Percentiles rank a stretch among this genome's conserved stretches.
Evolutionary conservation across 2,113 vertebrate genomes (phyloP).

Genomic region (Pagrus major): DNA sequence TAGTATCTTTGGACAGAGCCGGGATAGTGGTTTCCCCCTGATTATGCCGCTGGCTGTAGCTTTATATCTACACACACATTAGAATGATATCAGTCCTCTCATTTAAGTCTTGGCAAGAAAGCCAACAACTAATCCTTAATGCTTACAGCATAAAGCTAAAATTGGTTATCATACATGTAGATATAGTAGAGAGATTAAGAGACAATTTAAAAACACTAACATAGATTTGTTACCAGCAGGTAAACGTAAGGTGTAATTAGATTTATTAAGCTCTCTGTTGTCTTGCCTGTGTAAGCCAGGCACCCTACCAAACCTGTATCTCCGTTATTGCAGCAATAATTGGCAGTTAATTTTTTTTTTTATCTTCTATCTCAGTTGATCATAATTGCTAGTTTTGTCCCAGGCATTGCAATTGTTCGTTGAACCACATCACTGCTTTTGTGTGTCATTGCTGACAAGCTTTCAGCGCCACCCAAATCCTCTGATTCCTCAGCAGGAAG

Average conservation of each 20-base stretch:
- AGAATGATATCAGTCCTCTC: not conserved
- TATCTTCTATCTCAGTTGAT: slow-evolving; percentile 22
- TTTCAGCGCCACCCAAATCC: slow-evolving; percentile 77
- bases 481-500: slow-evolving; percentile 73
- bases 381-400: slow-evolving; percentile 18
- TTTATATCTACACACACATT: not conserved
- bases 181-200: not conserved
- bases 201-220: not conserved
- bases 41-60: not conserved
- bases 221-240: not conserved
- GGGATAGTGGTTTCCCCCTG: not conserved
- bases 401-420: slow-evolving; percentile 22
- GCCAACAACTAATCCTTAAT: not conserved
- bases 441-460: slow-evolving; percentile 69
- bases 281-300: not conserved
- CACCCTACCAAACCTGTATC: not conserved
- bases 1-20: not conserved
- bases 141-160: not conserved
- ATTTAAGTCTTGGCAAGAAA: not conserved
- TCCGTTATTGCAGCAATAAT: slow-evolving; percentile 8
- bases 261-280: not conserved
- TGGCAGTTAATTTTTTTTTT: slow-evolving; percentile 1
- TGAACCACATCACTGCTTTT: slow-evolving; percentile 62
- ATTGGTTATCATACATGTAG: not conserved
- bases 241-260: not conserved